Evolutionary conservation across 2,113 vertebrate genomes (phyloP).

Genomic region (Triplophysa rosa): DNA sequence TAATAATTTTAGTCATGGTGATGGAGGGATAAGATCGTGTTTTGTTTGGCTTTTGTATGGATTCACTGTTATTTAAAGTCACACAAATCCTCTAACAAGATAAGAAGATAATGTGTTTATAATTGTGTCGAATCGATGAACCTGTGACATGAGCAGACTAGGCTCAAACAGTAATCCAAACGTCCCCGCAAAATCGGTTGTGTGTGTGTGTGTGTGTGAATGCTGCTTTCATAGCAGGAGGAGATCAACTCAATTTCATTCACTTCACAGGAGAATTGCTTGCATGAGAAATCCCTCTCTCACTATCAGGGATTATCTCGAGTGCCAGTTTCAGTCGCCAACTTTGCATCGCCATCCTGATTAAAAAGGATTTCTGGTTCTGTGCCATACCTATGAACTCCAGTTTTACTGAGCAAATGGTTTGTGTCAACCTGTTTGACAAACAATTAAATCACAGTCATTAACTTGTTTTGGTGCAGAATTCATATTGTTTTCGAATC

Average conservation of each 20-base stretch:
- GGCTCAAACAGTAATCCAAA: background rate
- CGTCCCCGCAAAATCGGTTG: background rate
- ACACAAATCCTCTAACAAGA: background rate
- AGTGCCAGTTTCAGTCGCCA: conserved; percentile 55
- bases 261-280: background rate
- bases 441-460: conserved; percentile 2
- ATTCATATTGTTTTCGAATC: background rate
- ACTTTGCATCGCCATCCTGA: background rate
- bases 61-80: background rate
- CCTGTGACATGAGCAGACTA: background rate
- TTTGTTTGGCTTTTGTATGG: background rate
- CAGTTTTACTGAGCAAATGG: conserved; percentile 12
- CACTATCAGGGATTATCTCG: conserved; percentile 56
- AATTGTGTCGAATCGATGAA: conserved; percentile 16
- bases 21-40: background rate
- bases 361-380: background rate
- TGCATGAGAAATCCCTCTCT: conserved; percentile 39
- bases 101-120: conserved; percentile 16
- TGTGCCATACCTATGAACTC: conserved; percentile 5
- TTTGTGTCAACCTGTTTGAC: conserved; percentile 9
- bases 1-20: background rate
- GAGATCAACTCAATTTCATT: background rate
- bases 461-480: background rate
- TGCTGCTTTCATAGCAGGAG: background rate
- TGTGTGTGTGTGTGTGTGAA: conserved; percentile 9